Conservation (phyloP, 2,888 invertebrate species). For the Spicauda simplicius region DNA sequence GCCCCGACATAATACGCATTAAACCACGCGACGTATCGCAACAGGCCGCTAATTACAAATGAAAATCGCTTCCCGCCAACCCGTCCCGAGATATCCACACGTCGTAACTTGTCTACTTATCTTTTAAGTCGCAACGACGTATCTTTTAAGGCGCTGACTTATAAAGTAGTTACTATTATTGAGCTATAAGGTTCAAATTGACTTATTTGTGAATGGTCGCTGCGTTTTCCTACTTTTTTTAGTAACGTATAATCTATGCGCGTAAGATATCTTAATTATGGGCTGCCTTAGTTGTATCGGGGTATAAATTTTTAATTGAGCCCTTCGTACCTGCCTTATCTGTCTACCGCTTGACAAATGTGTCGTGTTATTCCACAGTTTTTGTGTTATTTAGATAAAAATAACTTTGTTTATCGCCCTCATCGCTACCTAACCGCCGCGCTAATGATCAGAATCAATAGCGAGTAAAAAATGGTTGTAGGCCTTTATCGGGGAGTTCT, state of each 20-base stretch:
- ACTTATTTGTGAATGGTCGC: not conserved
- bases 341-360: constrained; percentile 46
- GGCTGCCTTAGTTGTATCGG: constrained; percentile 44
- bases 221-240: constrained; percentile 7
- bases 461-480: constrained; percentile 18
- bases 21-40: constrained; percentile 45
- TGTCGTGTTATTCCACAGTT: constrained; percentile 43
- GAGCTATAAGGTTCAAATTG: not conserved
- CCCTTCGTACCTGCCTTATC: constrained; percentile 45
- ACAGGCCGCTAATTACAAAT: constrained; percentile 51
- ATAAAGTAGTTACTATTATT: not conserved
- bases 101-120: constrained; percentile 43
- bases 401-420: constrained; percentile 28
- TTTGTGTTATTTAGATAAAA: constrained; percentile 36
- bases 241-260: constrained; percentile 45
- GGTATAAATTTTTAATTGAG: constrained; percentile 50
- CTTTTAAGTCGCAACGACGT: constrained; percentile 22
- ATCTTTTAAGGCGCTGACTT: constrained; percentile 8
- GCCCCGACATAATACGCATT: constrained; percentile 38
- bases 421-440: constrained; percentile 24
- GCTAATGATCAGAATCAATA: constrained; percentile 25
- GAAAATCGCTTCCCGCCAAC: constrained; percentile 51
- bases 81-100: constrained; percentile 58
- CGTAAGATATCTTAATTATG: constrained; percentile 50
- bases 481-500: constrained; percentile 10